Evolutionary conservation across 2,797 vertebrate species (phyloP), one percentile per base, ranked within the genome.

Genomic region (Apogon hyalosoma): DNA sequence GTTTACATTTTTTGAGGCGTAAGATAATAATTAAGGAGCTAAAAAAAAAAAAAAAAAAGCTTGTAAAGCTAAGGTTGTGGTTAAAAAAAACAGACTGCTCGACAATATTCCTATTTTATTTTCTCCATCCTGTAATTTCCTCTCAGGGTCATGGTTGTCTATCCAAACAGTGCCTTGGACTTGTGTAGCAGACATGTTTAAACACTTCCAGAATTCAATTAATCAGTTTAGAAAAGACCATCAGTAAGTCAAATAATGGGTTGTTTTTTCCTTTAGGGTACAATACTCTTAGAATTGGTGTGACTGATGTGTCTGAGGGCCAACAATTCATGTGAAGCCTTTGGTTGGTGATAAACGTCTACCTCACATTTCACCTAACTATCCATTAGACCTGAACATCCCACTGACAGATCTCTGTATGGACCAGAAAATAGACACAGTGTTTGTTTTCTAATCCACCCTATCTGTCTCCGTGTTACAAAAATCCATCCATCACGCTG

Each of bases 241-340:
- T 87, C 80, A 73, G 46, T 50, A 21, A 80, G 67, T 82, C 73
- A 79, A 71, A 79, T 83, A 73, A 79, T 72, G 33, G 77, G 62
- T 62, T 90, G 71, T 77, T 75, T 71, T 31, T 68, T 36, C 75
- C 85, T 77, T 33, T 0, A 62, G 73, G 80, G 75, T 77, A 85
- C 75, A 79, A 73, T 54, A 5, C 54, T 51, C 66, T 66, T 74
- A 41, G 66, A 62, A 63, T 16, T 64, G 19, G 50, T 39, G 6
- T 90, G 89, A 91, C 85, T 82, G 84, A 92, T 91, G 88, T 59
- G 72, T 86, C 75, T 84, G 75, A 61, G 53, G 75, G 54, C 38
- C 66, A 48, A 4, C 50, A 69, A 83, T 78, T 83, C 75, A 82
- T 68, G 80, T 15, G 19, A 63, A 83, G 82, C 62, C 69, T 78